Evolutionary conservation across 2,888 invertebrate genomes (phyloP), one percentile per base, ranked within the genome.

Genomic region (Salticus scenicus): DNA sequence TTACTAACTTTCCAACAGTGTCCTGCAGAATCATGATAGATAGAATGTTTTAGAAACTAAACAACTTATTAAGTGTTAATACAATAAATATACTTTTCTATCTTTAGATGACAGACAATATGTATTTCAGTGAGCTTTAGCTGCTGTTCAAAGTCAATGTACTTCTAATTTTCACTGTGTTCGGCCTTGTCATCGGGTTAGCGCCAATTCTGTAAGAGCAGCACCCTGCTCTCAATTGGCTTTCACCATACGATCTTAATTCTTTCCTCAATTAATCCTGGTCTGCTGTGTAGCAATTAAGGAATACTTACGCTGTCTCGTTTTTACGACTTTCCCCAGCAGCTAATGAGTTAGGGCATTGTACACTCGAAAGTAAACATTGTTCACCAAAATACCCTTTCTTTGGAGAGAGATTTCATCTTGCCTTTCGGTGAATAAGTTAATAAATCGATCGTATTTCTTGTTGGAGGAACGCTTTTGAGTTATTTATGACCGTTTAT

Each of bases 261-360:
- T 57, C 57, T 57, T 57, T 57, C 57, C 57, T 57, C 57, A 57
- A 57, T 57, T 57, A 57, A 57, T 57, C 24, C 57, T 24, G 24
- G 57, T 8, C 57, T 24, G 57, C 4, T 24, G 57, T 24, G 57
- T 24, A 7, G 24, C 57, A 57, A 57, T 57, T 57, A 57, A 24
- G 2, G 57, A 57, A 24, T 24, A 57, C 20, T 57, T 57, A 24
- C 24, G 20, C 24, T 57, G 20, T 57, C 20, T 57, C 57, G 57
- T 57, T 4, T 57, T 57, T 57, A 57, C 24, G 57, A 57, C 57
- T 57, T 57, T 57, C 57, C 57, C 57, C 24, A 24, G 14, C 24
- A 57, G 57, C 57, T 57, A 57, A 57, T 57, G 57, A 57, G 57
- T 57, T 24, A 20, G 57, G 57, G 57, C 57, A 57, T 57, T 57